Percentiles rank a stretch among this genome's conserved stretches.
These are phyloP conservation scores for Nycticebus coucang DNA, from an alignment of 2,113 vertebrate genomes.

Conservation along the genomic window DNA sequence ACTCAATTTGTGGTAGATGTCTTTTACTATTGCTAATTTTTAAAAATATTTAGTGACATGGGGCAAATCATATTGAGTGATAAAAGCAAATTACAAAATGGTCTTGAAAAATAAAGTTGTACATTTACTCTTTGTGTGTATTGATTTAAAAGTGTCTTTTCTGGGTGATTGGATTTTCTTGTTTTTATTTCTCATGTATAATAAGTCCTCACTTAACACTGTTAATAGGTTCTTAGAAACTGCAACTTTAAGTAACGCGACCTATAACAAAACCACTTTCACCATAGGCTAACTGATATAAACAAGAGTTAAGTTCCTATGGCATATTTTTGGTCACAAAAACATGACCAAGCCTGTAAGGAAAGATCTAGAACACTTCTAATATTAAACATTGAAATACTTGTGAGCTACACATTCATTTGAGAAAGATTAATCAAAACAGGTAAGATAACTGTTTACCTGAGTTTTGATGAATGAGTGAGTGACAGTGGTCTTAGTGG, in stretches of 20 bases:
- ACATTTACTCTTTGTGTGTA: background rate
- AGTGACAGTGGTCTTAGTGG: background rate
- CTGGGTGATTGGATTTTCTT: background rate
- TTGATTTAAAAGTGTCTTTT: background rate
- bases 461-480: background rate
- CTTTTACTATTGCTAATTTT: conserved; percentile 34
- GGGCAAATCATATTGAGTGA: background rate
- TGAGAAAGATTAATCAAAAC: background rate
- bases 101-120: background rate
- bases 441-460: background rate
- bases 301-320: background rate
- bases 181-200: background rate
- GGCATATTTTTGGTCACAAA: background rate
- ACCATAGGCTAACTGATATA: background rate
- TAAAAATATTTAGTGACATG: background rate
- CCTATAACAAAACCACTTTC: background rate
- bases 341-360: background rate
- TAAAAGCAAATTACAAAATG: conserved; percentile 10
- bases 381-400: background rate
- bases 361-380: background rate
- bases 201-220: background rate
- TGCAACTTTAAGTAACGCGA: background rate
- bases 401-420: background rate
- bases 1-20: background rate
- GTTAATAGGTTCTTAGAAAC: background rate